Base-by-base conservation (phyloP, 2,113 vertebrate genomes). In the Jacana jacana region DNA sequence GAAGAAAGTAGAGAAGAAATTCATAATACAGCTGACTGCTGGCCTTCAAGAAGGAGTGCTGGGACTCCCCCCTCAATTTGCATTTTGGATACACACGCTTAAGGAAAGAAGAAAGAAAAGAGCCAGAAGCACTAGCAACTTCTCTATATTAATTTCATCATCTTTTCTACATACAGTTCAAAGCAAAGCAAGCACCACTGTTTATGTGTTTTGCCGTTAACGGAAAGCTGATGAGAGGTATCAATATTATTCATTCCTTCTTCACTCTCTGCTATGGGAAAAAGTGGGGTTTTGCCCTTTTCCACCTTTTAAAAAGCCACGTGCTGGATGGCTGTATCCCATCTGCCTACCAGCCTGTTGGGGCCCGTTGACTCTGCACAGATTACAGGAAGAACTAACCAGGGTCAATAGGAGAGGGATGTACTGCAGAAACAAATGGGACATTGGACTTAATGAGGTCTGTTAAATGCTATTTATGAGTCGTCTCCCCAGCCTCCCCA, bases 71-170 rank as follows among this genome's bases (percentile, higher is more conserved):
- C n/a, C 40, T 51, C 33, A n/a, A 48, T 75, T 54, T 55, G n/a
- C 49, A 88, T 88, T 97, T 97, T 91, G 68, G 81, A 55, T 88
- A 86, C 75, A 86, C 95, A 91, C 13, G 65, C 89, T 83, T 66
- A 85, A 95, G 51, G 72, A 82, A 77, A 77, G 77, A 91, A 64
- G 31, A 88, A 75, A 86, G 7, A 48, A 77, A 88, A 55, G 25
- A 35, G 66, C 33, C 44, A 64, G 55, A 75, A 78, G 48, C 52
- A 51, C 61, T 71, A 84, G 28, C 69, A 88, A 68, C 39, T 58
- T 80, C 48, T 96, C 42, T 37, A 8, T 18, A 60, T 17, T 22
- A 83, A 81, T 91, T 86, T 81, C 54, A 75, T 22, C 17, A 14
- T 64, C 44, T 95, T 96, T 97, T 70, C 64, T 31, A 75, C 46